Evolutionary conservation across 1,140 invertebrate genomes (phyloP), one percentile per base, ranked within the genome.

Genomic region (Drosophila athabasca): DNA sequence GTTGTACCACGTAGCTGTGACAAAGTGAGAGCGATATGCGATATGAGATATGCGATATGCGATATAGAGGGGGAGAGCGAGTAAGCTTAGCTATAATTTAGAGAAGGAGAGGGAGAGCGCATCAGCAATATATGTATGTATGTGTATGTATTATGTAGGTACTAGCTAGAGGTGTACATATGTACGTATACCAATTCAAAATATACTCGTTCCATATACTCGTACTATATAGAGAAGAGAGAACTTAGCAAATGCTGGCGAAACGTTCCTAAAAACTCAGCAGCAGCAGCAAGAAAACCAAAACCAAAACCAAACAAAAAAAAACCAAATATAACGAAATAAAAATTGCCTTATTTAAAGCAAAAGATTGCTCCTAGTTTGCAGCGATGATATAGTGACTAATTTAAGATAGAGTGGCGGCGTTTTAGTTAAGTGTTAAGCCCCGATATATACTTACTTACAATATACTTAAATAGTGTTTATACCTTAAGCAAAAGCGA

Each of bases 341-440:
- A 67, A 72, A 62, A 73, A 76, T 62, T 88, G 83, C 83, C 83
- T 88, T 88, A 88, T 88, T 88, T 89, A 83, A 79, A 73, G 76
- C 72, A 53, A 55, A 39, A 39, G 11, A 79, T 69, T 61, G 83
- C 75, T 80, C 75, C 85, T 88, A 88, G 84, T 79, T 88, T 88
- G 83, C 83, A 89, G 76, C 82, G 71, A 77, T 48, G 22, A 71
- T 76, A 62, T 58, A 24, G 11, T 35, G 31, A 73, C 19, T 55
- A 57, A 50, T 68, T 69, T 69, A 70, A 70, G 65, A 70, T 70
- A 69, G 51, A 69, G 26, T 44, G 65, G 45, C 68, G 64, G 55
- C 57, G 45, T 73, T 73, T 72, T 73, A 39, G 69, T 73, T 73
- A 73, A 55, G 55, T 64, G 62, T 51, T 73, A 73, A 73, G 69